phyloP scores from a whole-genome alignment of 2,888 invertebrate species.

The Sinohyriopsis cumingii region DNA sequence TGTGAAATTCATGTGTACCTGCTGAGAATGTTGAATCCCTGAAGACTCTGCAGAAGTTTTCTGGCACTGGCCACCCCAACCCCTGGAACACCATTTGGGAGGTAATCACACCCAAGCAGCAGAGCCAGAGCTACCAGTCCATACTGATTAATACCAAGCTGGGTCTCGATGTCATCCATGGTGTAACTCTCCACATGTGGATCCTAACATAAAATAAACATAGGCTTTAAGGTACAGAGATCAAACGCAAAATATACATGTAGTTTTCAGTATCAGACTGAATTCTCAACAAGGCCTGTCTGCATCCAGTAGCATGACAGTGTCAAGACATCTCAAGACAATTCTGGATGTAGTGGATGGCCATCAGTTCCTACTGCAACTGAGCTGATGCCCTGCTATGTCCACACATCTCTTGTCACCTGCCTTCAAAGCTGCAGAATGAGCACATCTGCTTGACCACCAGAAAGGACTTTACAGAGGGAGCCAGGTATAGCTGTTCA shows the following conservation, averaged over 20 bases:
- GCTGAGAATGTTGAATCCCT: constrained; percentile 42
- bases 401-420: no score
- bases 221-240: background rate
- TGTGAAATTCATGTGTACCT: constrained; percentile 38
- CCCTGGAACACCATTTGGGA: constrained; percentile 80
- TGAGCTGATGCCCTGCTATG: no score
- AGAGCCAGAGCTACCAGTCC: constrained; percentile 89
- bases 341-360: no score
- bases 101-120: constrained; percentile 91
- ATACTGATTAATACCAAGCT: constrained; percentile 83
- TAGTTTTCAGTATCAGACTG: no score
- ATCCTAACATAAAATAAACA: constrained; percentile 75
- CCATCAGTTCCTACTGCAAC: no score
- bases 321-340: no score
- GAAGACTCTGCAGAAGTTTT: constrained; percentile 72
- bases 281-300: no score
- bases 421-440: no score
- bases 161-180: constrained; percentile 78
- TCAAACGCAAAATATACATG: background rate
- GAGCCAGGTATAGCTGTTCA: no score
- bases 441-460: no score
- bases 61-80: constrained; percentile 84
- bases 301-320: no score
- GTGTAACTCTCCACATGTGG: constrained; percentile 76
- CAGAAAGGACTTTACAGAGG: no score